These are phyloP conservation scores for Drosophila affinis DNA, from an alignment of 2,888 invertebrate genomes.

Conservation along the genomic window DNA sequence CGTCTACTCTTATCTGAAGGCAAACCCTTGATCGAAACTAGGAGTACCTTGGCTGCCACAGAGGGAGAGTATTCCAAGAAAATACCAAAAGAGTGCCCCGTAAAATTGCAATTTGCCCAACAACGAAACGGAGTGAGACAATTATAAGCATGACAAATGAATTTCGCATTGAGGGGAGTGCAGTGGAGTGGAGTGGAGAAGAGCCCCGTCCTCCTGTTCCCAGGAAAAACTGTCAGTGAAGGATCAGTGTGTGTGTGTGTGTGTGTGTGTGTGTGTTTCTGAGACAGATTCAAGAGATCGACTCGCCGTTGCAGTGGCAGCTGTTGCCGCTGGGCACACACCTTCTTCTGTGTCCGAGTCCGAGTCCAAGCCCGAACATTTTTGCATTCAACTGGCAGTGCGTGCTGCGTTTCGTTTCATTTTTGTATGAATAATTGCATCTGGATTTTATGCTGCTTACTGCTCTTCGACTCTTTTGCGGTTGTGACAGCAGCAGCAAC, in stretches of 20 bases:
- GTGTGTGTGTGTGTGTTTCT: neutral
- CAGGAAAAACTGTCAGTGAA: conserved; percentile 52
- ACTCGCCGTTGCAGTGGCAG: conserved; percentile 42
- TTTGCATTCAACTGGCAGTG: conserved; percentile 41
- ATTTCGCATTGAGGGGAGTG: conserved; percentile 65
- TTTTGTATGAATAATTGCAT: conserved; percentile 77
- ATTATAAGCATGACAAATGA: conserved; percentile 81
- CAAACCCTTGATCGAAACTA: neutral
- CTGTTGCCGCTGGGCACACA: conserved; percentile 70
- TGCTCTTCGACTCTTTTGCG: conserved; percentile 29
- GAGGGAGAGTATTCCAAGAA: conserved; percentile 22
- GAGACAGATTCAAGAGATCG: conserved; percentile 48
- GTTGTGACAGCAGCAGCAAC: conserved; percentile 33
- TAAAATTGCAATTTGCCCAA: conserved; percentile 68
- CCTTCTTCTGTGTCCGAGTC: conserved; percentile 43
- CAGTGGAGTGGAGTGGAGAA: conserved; percentile 36
- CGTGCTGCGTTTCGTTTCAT: conserved; percentile 27
- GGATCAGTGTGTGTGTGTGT: conserved; percentile 22
- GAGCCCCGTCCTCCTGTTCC: conserved; percentile 59
- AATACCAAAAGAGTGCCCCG: conserved; percentile 32
- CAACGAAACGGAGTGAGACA: conserved; percentile 69
- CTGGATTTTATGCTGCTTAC: conserved; percentile 62
- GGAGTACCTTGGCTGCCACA: neutral
- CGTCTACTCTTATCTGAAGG: neutral
- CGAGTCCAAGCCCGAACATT: neutral